Base-by-base conservation (phyloP, 2,888 invertebrate genomes). In the Dasysyrphus albostriatus region DNA sequence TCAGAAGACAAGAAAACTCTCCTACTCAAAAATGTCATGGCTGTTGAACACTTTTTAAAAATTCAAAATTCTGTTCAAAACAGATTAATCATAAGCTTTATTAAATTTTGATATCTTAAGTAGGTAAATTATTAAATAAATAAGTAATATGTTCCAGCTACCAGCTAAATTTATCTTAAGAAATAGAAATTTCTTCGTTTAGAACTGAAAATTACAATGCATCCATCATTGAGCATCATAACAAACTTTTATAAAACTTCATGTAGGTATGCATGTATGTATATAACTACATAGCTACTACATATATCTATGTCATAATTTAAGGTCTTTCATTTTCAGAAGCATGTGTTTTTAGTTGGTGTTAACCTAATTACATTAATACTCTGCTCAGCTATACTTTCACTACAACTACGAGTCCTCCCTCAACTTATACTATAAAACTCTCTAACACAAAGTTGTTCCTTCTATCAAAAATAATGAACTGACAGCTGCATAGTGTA, bases 361-460 rank as follows among this genome's bases (percentile, higher is more conserved):
- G 24, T 47, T 59, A 70, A 16, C n/a, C 72, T 80, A 84, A 84
- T 84, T 80, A 76, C 72, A 80, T 76, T 76, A 80, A 84, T 76
- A 58, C 65, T 63, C 59, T 76, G 24, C 24, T 56, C 69, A 81
- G n/a, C n/a, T 67, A 77, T 80, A 61, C 6, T 16, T n/a, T n/a
- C n/a, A 16, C n/a, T 10, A n/a, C n/a, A 58, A 42, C 5, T 61
- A 61, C 9, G 5, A 19, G 19, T 59, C 19, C n/a, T n/a, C 9
- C 7, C 49, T 34, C 34, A 51, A 47, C 47, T 49, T 19, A 10
- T 9, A 42, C 3, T 5, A 24, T 29, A 8, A 3, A n/a, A 47
- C 37, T n/a, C 44, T 34, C 51, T 54, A 14, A 54, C 37, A 67
- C 69, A 54, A 69, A 37, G 19, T 32, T 19, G 14, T 54, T 65